These are phyloP conservation scores for Cavia porcellus DNA, from an alignment of 2,113 vertebrate species.

Conservation along the genomic window DNA sequence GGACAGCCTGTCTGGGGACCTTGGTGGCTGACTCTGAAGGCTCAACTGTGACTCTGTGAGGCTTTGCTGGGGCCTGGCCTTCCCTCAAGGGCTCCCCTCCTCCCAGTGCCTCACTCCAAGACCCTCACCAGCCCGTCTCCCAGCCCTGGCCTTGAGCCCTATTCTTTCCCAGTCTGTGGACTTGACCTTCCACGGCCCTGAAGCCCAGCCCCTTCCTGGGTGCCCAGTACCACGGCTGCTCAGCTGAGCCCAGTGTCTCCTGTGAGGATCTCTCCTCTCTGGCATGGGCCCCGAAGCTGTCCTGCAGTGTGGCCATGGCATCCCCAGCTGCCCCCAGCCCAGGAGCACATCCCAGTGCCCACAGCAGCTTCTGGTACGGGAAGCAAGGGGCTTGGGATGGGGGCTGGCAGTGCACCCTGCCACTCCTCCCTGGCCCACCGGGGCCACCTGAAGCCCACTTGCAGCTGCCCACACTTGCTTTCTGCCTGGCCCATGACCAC, in stretches of 20 bases:
- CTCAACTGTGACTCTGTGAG: neutral
- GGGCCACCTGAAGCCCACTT: neutral
- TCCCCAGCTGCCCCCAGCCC: no score
- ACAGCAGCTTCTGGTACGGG: neutral
- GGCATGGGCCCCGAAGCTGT: neutral
- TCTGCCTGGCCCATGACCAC: neutral
- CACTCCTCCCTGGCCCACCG: neutral
- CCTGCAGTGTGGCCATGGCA: accelerated
- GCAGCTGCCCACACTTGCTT: neutral
- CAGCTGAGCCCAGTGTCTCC: neutral
- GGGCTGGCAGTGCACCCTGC: neutral
- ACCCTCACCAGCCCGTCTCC: neutral
- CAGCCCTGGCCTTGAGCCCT: neutral
- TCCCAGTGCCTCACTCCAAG: neutral
- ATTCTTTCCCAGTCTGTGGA: no score
- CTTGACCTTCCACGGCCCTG: no score
- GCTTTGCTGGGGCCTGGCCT: neutral
- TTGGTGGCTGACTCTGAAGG: neutral
- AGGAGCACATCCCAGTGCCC: neutral
- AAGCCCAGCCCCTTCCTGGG: neutral
- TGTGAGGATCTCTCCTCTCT: neutral
- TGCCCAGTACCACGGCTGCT: neutral
- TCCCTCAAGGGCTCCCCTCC: neutral
- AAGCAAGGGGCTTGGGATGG: neutral
- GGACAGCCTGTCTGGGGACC: neutral